Evolutionary conservation across 2,797 vertebrate species (phyloP), one percentile per base, ranked within the genome.

Genomic region (Chaenodraco wilsoni): DNA sequence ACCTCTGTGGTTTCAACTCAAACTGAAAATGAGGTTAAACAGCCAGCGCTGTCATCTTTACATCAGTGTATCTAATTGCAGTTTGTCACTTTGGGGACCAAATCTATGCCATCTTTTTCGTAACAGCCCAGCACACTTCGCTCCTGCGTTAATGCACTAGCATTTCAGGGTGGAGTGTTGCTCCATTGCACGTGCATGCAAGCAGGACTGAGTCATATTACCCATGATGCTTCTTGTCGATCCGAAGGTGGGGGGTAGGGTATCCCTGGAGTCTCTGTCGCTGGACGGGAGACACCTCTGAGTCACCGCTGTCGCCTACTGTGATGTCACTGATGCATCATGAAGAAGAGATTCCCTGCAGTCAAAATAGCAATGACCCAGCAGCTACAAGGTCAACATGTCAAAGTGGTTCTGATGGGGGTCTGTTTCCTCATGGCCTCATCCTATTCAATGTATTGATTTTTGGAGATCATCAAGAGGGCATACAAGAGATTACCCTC

Each of bases 281-380:
- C 44, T 57, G 44, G 62, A 58, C 1, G 59, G 84, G 76, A 84
- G 75, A 87, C 65, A 82, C 81, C 62, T 84, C 76, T 89, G 88
- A 92, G 72, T 93, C 90, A 92, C 75, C 19, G 15, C 50, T 85
- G 78, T 84, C 67, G 69, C 59, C n/a, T 78, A 51, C n/a, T 78
- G 55, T 89, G 86, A 86, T 74, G 58, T 83, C 84, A 88, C 48
- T 62, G 63, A 0, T 50, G 69, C 55, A 9, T 77, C 33, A 52
- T 49, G 50, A 62, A 46, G 64, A 76, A 60, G 46, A 79, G 68
- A 63, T 74, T 84, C 77, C 67, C 64, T 58, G 63, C 48, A 27
- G 52, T 51, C n/a, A 19, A 19, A 74, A 23, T 17, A 41, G 7
- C 10, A 13, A 21, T 17, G 41, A 0, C 41, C 31, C 17, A 52